These are phyloP conservation scores for Cotesia glomerata DNA, from an alignment of 1,140 invertebrate species.

Conservation along the genomic window DNA sequence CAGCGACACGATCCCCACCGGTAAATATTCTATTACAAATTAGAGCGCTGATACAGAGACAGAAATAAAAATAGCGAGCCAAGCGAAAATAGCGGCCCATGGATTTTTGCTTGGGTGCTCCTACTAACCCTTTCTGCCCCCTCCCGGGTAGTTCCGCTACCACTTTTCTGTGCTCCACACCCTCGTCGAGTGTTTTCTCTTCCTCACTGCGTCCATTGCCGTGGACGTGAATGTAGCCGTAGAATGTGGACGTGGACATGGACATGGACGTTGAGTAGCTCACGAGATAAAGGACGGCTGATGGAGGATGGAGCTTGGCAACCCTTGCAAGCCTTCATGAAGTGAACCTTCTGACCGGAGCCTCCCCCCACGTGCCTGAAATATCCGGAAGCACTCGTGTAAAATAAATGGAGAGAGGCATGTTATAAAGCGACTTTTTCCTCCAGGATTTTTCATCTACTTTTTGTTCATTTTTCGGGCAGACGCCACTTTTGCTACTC, in stretches of 20 bases:
- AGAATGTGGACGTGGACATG: no score
- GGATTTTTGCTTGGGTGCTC: conserved; percentile 11
- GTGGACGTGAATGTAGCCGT: no score
- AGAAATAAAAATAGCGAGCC: neutral
- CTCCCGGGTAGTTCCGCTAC: neutral
- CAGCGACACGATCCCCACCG: no score
- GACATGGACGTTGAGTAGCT: no score
- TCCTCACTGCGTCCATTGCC: neutral
- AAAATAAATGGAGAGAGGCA: conserved; percentile 48
- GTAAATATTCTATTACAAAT: no score
- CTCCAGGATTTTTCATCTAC: conserved; percentile 15
- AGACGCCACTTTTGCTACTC: neutral
- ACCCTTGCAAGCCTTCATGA: conserved; percentile 19
- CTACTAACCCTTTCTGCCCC: conserved; percentile 19
- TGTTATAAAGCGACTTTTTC: conserved; percentile 21
- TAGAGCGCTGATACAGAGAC: no score
- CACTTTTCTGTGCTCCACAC: conserved; percentile 2
- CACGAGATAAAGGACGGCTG: neutral
- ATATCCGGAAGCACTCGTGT: conserved; percentile 57
- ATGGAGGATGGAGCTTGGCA: neutral
- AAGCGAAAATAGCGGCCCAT: neutral
- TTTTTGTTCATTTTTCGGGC: conserved; percentile 5
- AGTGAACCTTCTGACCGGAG: conserved; percentile 45
- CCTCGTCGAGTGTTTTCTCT: no score
- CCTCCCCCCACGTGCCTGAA: conserved; percentile 48